Conservation (phyloP, 1,140 invertebrate species). For the Bicyclus anynana region DNA sequence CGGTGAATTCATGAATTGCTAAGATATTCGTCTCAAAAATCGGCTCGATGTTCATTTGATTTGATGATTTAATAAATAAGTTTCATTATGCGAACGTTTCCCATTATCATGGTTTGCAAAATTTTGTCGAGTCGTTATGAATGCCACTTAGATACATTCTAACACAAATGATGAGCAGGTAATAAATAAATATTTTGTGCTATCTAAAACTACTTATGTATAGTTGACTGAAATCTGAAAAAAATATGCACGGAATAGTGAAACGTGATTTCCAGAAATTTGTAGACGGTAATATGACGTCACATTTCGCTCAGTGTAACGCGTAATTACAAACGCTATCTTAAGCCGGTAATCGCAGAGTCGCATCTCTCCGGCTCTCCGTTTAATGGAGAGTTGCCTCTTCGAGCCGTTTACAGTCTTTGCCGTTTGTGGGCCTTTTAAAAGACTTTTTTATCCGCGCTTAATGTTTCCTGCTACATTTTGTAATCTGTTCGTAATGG, state of each 20-base stretch:
- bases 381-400: conserved; percentile 43
- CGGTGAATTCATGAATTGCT: too few relatives aligned
- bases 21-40: too few relatives aligned
- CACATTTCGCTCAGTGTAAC: conserved; percentile 18
- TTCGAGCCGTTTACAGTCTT: conserved; percentile 34
- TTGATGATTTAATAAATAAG: too few relatives aligned
- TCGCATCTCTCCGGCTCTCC: conserved; percentile 38
- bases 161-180: too few relatives aligned
- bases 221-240: background rate
- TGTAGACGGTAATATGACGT: background rate
- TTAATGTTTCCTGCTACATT: conserved; percentile 12
- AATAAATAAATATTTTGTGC: too few relatives aligned
- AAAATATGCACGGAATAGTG: background rate
- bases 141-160: too few relatives aligned
- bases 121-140: too few relatives aligned
- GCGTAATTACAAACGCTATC: conserved; percentile 44
- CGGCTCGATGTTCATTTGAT: too few relatives aligned
- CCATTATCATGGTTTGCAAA: too few relatives aligned
- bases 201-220: too few relatives aligned
- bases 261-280: background rate
- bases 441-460: conserved; percentile 37
- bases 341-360: conserved; percentile 48
- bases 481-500: background rate
- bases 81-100: too few relatives aligned
- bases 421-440: conserved; percentile 44